Percentiles rank a stretch among this genome's conserved stretches.
These are phyloP conservation scores for Heptranchias perlo DNA, from an alignment of 2,113 vertebrate genomes.

Conservation along the genomic window DNA sequence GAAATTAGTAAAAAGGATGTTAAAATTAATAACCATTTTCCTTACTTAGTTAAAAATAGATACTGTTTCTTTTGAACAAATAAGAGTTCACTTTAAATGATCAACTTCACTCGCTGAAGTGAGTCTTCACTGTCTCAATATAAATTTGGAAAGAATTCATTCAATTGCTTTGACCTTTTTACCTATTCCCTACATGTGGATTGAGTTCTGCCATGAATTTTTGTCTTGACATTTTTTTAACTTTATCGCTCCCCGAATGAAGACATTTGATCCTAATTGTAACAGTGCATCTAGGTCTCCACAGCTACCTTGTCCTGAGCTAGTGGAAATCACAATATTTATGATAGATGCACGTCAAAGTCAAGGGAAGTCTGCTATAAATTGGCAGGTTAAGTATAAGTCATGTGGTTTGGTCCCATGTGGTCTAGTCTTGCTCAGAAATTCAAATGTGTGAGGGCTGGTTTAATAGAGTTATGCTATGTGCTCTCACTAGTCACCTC, in stretches of 20 bases:
- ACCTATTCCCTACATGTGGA: neutral
- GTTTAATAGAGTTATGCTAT: too few species aligned
- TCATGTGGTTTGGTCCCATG: neutral
- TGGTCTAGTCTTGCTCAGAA: neutral
- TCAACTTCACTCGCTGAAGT: neutral
- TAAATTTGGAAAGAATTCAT: slow-evolving; percentile 3
- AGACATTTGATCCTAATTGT: slow-evolving; percentile 20
- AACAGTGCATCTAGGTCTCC: neutral
- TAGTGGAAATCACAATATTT: slow-evolving; percentile 12
- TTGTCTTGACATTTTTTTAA: neutral
- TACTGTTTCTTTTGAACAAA: neutral
- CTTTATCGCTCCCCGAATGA: neutral
- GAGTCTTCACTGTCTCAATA: neutral
- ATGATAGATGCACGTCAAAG: neutral
- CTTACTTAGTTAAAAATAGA: neutral
- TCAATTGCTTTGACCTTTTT: neutral
- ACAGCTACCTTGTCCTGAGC: neutral
- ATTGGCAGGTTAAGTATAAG: neutral
- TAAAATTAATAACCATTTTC: neutral
- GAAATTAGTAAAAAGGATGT: neutral
- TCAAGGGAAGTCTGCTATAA: neutral
- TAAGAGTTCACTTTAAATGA: neutral
- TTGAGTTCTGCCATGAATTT: neutral
- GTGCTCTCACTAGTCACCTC: neutral
- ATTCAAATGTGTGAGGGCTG: neutral